Conservation (phyloP, 2,797 vertebrate genomes). For the Melanotaenia maccullochi region DNA sequence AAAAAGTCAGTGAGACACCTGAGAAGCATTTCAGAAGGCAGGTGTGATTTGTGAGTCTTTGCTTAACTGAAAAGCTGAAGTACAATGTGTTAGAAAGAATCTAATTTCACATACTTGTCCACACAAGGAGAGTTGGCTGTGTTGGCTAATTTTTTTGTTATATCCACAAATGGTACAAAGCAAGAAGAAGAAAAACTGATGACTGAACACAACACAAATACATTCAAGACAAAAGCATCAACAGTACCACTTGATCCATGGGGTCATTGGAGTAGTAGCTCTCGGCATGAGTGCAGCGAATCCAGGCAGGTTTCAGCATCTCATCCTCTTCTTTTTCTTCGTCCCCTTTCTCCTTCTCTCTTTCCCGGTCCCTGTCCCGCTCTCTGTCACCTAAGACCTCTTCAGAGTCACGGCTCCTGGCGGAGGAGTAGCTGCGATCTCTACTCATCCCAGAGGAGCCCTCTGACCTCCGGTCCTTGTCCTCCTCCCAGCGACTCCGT, state of each 20-base stretch:
- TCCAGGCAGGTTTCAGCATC: slow-evolving; percentile 93
- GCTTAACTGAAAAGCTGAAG: no score
- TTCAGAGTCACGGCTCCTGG: slow-evolving; percentile 87
- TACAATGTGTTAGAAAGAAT: no score
- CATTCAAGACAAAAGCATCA: neutral
- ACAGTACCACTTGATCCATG: slow-evolving; percentile 98
- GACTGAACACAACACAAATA: neutral
- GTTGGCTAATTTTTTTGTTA: no score
- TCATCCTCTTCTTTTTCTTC: slow-evolving; percentile 90
- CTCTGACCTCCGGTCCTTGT: slow-evolving; percentile 85
- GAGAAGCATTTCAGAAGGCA: slow-evolving; percentile 2
- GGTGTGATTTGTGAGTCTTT: slow-evolving; percentile 4
- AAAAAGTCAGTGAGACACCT: neutral
- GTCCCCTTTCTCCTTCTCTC: slow-evolving; percentile 81
- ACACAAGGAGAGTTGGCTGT: no score
- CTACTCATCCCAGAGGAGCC: slow-evolving; percentile 78
- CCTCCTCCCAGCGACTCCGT: slow-evolving; percentile 89
- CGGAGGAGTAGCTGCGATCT: slow-evolving; percentile 84
- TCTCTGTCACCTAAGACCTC: slow-evolving; percentile 77
- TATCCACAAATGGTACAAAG: neutral
- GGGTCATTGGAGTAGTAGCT: slow-evolving; percentile 97
- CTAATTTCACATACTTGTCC: no score
- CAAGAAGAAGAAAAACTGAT: neutral
- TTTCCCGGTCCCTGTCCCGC: slow-evolving; percentile 78
- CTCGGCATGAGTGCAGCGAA: slow-evolving; percentile 96